Evolutionary conservation across 2,113 vertebrate genomes (phyloP), one percentile per base, ranked within the genome.

Genomic region (Phylloscopus trochilus): DNA sequence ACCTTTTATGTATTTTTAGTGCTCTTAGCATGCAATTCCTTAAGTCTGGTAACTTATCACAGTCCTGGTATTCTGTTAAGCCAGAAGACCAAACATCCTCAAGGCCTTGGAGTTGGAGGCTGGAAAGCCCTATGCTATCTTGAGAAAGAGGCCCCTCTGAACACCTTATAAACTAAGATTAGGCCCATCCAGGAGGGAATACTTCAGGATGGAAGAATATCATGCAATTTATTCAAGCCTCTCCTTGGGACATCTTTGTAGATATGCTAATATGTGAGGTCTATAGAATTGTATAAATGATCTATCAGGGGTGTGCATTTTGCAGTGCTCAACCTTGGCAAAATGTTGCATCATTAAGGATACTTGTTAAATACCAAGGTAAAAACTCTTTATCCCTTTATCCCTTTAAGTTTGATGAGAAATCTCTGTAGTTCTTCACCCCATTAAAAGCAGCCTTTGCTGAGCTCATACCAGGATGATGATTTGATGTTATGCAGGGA

Each of bases 361-460:
- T 56, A 26, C 6, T 43, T 27, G n/a, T n/a, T 33, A 43, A 43
- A 73, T 21, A 27, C 17, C 6, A 7, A 73, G 37, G 22, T 72
- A 41, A 55, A 55, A 55, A 26, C 30, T 22, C 31, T 55, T 55
- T 43, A n/a, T 43, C 30, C 30, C 23, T 27, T 43, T 55, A n/a
- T n/a, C n/a, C n/a, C n/a, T n/a, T n/a, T n/a, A n/a, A 59, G 19
- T 59, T 79, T 66, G 83, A 88, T 72, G 62, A 92, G 81, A 87
- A 82, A 87, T 62, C 64, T 79, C 28, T 23, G 47, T 35, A 68
- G 46, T 55, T 92, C 72, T 74, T 83, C 47, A 87, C 15, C 19
- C 33, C 70, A 70, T 93, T 92, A 91, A 77, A 89, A 83, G 28
- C 62, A 46, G 66, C 24, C 69, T 90, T 80, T 78, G 44, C 55